Conservation (phyloP, 2,888 invertebrate species). For the Ommatoiulus sabulosus region DNA sequence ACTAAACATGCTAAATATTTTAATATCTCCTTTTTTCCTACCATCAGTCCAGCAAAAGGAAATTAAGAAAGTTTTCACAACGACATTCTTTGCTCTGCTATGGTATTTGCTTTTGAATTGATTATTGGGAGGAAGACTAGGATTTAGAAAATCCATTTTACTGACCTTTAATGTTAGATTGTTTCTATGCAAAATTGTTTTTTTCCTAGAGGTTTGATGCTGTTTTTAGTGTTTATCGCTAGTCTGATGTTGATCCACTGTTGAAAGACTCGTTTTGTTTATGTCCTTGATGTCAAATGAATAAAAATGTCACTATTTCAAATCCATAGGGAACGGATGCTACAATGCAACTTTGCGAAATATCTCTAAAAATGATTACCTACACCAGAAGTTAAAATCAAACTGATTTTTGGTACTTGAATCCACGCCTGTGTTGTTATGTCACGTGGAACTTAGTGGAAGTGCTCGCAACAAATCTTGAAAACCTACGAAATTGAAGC, state of each 20-base stretch:
- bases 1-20: background rate
- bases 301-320: background rate
- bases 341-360: background rate
- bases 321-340: background rate
- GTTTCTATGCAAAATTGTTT: background rate
- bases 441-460: too few species aligned
- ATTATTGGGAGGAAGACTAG: background rate
- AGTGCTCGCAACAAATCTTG: too few species aligned
- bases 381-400: too few species aligned
- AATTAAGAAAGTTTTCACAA: slow-evolving; percentile 26
- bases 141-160: background rate
- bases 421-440: too few species aligned
- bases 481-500: too few species aligned
- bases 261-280: background rate
- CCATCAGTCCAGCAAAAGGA: background rate
- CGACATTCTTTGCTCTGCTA: background rate
- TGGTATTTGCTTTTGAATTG: background rate
- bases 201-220: background rate
- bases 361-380: too few species aligned
- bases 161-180: slow-evolving; percentile 19
- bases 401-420: too few species aligned
- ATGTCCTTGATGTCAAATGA: background rate
- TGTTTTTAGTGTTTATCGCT: background rate
- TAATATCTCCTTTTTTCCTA: background rate
- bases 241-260: background rate